Base-by-base conservation (phyloP, 1,140 invertebrate genomes). In the Cotesia glomerata region DNA sequence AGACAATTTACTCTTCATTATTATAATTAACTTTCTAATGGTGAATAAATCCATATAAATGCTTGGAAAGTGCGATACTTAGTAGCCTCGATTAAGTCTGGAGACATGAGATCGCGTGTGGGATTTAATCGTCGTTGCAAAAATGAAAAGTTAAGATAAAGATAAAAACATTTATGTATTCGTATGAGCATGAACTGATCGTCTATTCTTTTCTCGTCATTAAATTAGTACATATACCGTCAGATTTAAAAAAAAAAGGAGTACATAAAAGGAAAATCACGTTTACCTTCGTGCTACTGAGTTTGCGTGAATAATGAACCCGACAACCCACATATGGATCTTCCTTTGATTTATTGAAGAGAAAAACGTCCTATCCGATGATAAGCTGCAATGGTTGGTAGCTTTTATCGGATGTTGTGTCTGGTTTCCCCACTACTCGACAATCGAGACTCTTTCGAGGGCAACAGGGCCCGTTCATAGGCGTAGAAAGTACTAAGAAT, bases 401-500 rank as follows among this genome's bases (percentile, higher is more conserved):
- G 69, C 69, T 69, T 49, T 73, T 32, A 68, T 74, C 72, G 75
- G 72, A 76, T 72, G 72, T 76, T 74, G 67, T 74, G 72, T 76
- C 72, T 76, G 72, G 66, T 52, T 58, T 18, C 51, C 14, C 52
- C 8, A 39, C 39, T 11, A 39, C 39, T 39, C 7, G 7, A 16
- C 36, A n/a, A 18, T 56, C 54, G 4, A 45, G 59, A 54, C 59
- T 45, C 63, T 39, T 58, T 69, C 45, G 39, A 39, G 52, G 58
- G 64, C 45, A 62, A n/a, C 61, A 7, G 11, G 51, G 13, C 16
- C 35, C 73, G 69, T 74, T 75, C 75, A 56, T 70, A 16, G 34
- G 35, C 65, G n/a, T 74, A 39, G 39, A 39, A 39, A 39, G 3
- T 4, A 4, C 5, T 2, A 7, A 39, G 39, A 39, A 39, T 39